These are phyloP conservation scores for Neoniphon sammara DNA, from an alignment of 2,797 vertebrate genomes.

Conservation along the genomic window DNA sequence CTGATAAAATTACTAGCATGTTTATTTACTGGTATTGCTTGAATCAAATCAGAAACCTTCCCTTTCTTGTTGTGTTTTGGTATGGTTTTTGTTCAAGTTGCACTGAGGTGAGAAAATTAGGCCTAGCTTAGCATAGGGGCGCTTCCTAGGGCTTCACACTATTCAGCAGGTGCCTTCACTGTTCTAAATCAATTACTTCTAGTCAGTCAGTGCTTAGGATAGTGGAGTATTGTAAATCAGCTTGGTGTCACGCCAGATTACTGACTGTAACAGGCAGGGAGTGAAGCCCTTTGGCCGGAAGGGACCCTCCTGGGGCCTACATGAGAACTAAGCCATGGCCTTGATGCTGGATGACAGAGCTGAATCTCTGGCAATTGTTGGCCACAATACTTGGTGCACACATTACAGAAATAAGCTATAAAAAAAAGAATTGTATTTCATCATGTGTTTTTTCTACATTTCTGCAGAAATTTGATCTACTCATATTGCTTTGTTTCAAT, in stretches of 20 bases:
- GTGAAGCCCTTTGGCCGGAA: slow-evolving; percentile 63
- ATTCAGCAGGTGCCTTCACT: slow-evolving; percentile 77
- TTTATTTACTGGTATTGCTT: background rate
- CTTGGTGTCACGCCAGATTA: slow-evolving; percentile 83
- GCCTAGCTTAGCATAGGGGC: slow-evolving; percentile 28
- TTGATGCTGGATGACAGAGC: slow-evolving; percentile 45
- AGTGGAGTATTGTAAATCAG: slow-evolving; percentile 80
- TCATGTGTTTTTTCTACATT: background rate
- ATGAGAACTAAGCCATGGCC: slow-evolving; percentile 59
- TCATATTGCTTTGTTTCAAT: slow-evolving; percentile 25
- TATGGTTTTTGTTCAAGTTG: slow-evolving; percentile 31
- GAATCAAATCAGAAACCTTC: background rate
- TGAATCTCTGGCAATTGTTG: slow-evolving; percentile 53
- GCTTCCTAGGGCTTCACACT: slow-evolving; percentile 56
- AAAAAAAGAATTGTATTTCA: background rate
- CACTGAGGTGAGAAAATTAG: slow-evolving; percentile 33
- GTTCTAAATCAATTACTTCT: slow-evolving; percentile 83
- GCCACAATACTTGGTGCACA: slow-evolving; percentile 29
- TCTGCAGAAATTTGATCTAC: slow-evolving; percentile 21
- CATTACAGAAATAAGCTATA: background rate
- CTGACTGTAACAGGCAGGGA: slow-evolving; percentile 75
- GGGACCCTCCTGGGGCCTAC: slow-evolving; percentile 58
- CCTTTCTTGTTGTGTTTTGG: slow-evolving; percentile 12
- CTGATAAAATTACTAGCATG: too few relatives aligned
- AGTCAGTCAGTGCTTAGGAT: slow-evolving; percentile 73